phyloP scores from a whole-genome alignment of 1,140 invertebrate genomes.

The Drosophila navojoa region DNA sequence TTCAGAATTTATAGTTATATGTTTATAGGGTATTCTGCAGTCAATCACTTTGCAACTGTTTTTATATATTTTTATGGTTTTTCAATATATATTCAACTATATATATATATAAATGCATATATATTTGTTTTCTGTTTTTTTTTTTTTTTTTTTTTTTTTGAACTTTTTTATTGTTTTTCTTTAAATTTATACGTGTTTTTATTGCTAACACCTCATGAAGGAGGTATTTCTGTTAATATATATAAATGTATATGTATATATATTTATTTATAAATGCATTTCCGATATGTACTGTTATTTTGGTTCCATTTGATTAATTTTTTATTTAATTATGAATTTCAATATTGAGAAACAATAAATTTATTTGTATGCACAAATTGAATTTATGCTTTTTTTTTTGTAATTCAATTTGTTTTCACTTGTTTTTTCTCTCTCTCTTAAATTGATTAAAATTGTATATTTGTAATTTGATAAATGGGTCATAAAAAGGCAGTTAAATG shows the following conservation, averaged over 20 bases:
- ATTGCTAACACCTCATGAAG: slow-evolving; percentile 5
- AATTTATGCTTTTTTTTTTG: neutral
- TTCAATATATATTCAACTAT: neutral
- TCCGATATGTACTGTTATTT: neutral
- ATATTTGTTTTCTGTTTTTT: slow-evolving; percentile 3
- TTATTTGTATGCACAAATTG: neutral
- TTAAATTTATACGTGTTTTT: slow-evolving; percentile 1
- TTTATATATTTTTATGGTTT: slow-evolving; percentile 20
- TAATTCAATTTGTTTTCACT: neutral
- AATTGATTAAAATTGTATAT: neutral
- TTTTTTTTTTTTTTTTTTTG: neutral
- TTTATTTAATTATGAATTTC: slow-evolving; percentile 2
- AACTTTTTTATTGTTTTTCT: neutral
- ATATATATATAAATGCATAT: neutral
- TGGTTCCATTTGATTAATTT: slow-evolving; percentile 11
- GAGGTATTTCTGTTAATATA: neutral
- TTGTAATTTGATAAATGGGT: neutral
- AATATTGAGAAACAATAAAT: slow-evolving; percentile 17
- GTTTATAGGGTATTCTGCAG: neutral
- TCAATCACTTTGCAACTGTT: neutral
- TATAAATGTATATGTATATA: neutral
- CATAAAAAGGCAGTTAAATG: no score
- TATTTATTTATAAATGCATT: neutral
- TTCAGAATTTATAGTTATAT: neutral
- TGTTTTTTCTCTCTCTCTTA: no score